These are phyloP conservation scores for Streptopelia turtur DNA, from an alignment of 2,797 vertebrate species.

Conservation along the genomic window DNA sequence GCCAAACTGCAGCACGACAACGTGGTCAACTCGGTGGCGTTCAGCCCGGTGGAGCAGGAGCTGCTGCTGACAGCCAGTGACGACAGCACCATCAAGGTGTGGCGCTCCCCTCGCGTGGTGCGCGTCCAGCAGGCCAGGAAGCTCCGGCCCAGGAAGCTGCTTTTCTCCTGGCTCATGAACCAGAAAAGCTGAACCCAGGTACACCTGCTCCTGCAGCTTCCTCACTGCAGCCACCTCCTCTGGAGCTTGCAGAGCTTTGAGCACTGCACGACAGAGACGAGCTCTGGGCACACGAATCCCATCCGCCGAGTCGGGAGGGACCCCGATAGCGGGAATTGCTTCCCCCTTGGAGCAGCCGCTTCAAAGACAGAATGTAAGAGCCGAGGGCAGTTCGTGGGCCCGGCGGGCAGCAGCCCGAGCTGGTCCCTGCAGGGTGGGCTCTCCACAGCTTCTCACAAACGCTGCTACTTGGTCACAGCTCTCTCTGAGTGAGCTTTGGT, in stretches of 20 bases:
- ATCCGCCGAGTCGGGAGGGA: not conserved
- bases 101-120: conserved; percentile 88
- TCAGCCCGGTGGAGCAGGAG: conserved; percentile 95
- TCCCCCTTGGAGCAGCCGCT: not conserved
- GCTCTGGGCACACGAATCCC: not conserved
- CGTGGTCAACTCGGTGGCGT: conserved; percentile 96
- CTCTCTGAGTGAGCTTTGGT: not conserved
- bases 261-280: not conserved
- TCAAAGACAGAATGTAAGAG: not conserved
- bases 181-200: conserved; percentile 75
- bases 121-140: conserved; percentile 76
- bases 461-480: conserved; percentile 11
- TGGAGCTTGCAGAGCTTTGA: conserved; percentile 19
- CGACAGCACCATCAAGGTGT: conserved; percentile 93
- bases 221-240: conserved; percentile 50
- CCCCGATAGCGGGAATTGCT: not conserved
- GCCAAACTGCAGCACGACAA: conserved; percentile 92
- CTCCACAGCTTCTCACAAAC: conserved; percentile 41
- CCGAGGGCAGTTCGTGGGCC: not conserved
- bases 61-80: conserved; percentile 94
- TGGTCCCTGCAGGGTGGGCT: not conserved
- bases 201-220: conserved; percentile 41
- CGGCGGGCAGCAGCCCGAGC: not conserved
- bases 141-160: conserved; percentile 69
- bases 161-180: conserved; percentile 84